Evolutionary conservation across 2,113 vertebrate species (phyloP), one percentile per base, ranked within the genome.

Genomic region (Turnix velox): DNA sequence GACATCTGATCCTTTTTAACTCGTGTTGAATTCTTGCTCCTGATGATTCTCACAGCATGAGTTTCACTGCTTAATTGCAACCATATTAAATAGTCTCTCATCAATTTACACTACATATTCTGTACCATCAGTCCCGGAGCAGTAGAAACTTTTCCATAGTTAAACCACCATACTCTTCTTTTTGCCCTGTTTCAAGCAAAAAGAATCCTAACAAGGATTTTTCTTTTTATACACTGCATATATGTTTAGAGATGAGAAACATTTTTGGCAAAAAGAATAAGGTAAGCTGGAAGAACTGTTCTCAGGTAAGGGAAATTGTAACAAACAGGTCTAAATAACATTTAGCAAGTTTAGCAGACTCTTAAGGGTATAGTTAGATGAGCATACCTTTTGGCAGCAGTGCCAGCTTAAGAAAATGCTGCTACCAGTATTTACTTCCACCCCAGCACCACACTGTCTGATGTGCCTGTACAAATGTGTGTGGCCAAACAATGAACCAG

Each of bases 61-160:
- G 55, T 87, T 96, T 94, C 93, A 86, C 85, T 95, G 63, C 88
- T 83, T 94, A 96, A 96, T 77, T 87, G 89, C 84, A 94, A 89
- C 91, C 87, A 92, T 17, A 84, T 78, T 89, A 85, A 94, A 89
- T 10, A 83, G 72, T 43, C 49, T 76, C 83, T n/a, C 66, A 2
- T 57, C 37, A 81, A 35, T 87, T 95, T 90, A 88, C 57, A 43
- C 61, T 79, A 58, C 28, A 62, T 37, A 45, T 65, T 91, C 77
- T 57, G 30, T 42, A 95, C 45, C 71, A 85, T 33, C 75, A 40
- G 42, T 15, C 81, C 28, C 62, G 33, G 78, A 49, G 31, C 51
- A 87, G 69, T 49, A 79, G 42, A 94, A 93, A 79, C 74, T 89
- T 66, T 17, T 91, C 74, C 87, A 46, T 0, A 73, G 46, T 22